A percentile compares a stretch with the other conserved stretches of the same genome.
Conservation (phyloP, 2,888 invertebrate genomes). For the Suillia variegata region DNA sequence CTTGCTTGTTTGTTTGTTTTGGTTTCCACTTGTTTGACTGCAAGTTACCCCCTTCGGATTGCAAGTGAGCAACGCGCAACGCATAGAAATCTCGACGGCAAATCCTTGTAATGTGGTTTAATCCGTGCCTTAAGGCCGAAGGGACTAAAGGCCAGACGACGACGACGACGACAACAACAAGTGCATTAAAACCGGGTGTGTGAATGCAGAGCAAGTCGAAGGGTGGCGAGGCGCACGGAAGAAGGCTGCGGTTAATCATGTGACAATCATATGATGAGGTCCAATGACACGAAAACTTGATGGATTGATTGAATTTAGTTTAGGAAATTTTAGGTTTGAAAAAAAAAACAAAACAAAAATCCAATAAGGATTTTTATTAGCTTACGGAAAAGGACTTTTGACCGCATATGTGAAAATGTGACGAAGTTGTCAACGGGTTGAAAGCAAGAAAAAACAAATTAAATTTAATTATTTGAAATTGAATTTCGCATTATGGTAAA, state of each 20-base stretch:
- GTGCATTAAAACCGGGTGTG: conserved; percentile 2
- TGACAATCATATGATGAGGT: conserved; percentile 13
- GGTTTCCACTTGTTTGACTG: conserved; percentile 1
- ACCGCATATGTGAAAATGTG: too few species aligned
- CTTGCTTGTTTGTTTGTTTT: neutral
- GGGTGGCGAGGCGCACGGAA: neutral
- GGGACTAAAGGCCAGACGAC: too few species aligned
- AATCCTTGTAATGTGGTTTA: conserved; percentile 20
- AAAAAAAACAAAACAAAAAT: too few species aligned
- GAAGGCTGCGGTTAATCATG: conserved; percentile 14
- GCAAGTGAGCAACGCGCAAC: conserved; percentile 6
- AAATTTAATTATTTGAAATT: neutral
- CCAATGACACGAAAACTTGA: neutral
- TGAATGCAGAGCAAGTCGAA: neutral
- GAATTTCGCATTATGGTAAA: too few species aligned
- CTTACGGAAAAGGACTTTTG: too few species aligned
- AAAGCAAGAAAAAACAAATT: too few species aligned
- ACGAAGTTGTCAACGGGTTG: too few species aligned
- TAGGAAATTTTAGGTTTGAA: too few species aligned
- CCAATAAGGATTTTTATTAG: conserved; percentile 9
- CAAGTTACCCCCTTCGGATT: conserved; percentile 12
- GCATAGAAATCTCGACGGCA: neutral
- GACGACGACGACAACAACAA: too few species aligned
- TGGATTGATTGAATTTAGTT: conserved; percentile 10
- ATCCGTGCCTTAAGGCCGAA: conserved; percentile 8